These are phyloP conservation scores for Pampus argenteus DNA, from an alignment of 2,797 vertebrate genomes.

Conservation along the genomic window DNA sequence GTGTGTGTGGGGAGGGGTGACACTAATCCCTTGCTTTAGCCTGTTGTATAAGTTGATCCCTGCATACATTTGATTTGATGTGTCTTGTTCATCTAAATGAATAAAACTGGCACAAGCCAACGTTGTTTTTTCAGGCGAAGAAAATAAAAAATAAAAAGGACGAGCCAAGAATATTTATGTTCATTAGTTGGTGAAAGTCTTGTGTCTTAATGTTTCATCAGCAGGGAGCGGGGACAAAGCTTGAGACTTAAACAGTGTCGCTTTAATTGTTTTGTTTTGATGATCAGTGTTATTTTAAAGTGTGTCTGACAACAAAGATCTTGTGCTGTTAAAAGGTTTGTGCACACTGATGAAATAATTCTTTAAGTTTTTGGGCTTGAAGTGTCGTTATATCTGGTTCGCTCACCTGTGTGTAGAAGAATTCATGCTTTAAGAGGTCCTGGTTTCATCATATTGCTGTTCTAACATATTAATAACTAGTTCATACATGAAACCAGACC, in stretches of 20 bases:
- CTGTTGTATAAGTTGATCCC: constrained; percentile 60
- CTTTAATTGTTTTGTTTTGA: constrained; percentile 58
- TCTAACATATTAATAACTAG: constrained; percentile 40
- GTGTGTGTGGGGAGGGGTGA: background rate
- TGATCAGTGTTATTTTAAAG: constrained; percentile 46
- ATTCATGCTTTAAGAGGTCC: constrained; percentile 66
- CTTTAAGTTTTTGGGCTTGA: constrained; percentile 30
- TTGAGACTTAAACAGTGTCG: constrained; percentile 47
- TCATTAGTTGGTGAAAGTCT: constrained; percentile 58
- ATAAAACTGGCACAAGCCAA: constrained; percentile 33
- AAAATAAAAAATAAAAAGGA: constrained; percentile 5
- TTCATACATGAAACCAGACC: constrained; percentile 64
- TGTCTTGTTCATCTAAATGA: constrained; percentile 61
- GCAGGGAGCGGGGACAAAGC: constrained; percentile 60
- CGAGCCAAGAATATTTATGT: constrained; percentile 35
- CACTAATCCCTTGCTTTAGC: constrained; percentile 55
- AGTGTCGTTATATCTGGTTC: constrained; percentile 29
- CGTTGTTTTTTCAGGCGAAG: constrained; percentile 37
- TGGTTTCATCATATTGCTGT: constrained; percentile 58
- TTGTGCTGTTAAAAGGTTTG: constrained; percentile 35
- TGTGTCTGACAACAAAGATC: constrained; percentile 22
- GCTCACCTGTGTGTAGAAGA: constrained; percentile 43
- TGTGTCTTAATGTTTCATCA: constrained; percentile 68
- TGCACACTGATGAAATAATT: constrained; percentile 41
- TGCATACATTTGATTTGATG: constrained; percentile 57